Evolutionary conservation across 2,888 invertebrate genomes (phyloP), one percentile per base, ranked within the genome.

Genomic region (Amaurobius ferox): DNA sequence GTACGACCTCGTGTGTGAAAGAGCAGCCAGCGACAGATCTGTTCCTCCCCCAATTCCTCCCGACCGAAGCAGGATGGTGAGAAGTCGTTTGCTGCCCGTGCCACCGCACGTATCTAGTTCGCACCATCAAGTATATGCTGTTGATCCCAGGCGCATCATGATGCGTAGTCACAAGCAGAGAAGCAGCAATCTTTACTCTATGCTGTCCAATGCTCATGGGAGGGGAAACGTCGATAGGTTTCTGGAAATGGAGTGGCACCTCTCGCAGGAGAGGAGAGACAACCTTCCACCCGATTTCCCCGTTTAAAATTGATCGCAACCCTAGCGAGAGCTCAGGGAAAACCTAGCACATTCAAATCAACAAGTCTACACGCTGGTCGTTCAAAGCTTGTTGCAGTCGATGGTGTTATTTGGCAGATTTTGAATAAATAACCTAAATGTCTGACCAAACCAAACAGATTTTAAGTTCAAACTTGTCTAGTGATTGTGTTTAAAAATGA

Each of bases 151-250:
- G 35, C 62, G 86, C 30, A 39, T 81, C 16, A 80, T 87, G 32
- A 71, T 88, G 28, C 86, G 88, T 66, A 88, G 89, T 55, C 89
- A 90, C 19, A 30, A 70, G 11, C 68, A 76, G n/a, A 80, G 80
- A 23, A 87, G 90, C 9, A 89, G 89, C 77, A 90, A 90, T 81
- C 81, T 90, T 28, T 90, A 90, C 83, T 90, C 90, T 1, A 85
- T 90, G 71, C 89, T 90, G 78, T 86, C 89, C 13, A 90, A 89
- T 70, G 88, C 88, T 30, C 89, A 89, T 39, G 89, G 89, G 11
- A 87, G 90, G 16, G 87, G 89, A 16, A 89, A 89, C 76, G 88
- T 90, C n/a, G 89, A 90, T 9, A 89, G 89, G 67, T 90, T 90
- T 26, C 78, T 90, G 32, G 90, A 90, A 78, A 88, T 89, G 72